These are phyloP conservation scores for Diorhabda carinulata DNA, from an alignment of 1,140 invertebrate species.

Conservation along the genomic window DNA sequence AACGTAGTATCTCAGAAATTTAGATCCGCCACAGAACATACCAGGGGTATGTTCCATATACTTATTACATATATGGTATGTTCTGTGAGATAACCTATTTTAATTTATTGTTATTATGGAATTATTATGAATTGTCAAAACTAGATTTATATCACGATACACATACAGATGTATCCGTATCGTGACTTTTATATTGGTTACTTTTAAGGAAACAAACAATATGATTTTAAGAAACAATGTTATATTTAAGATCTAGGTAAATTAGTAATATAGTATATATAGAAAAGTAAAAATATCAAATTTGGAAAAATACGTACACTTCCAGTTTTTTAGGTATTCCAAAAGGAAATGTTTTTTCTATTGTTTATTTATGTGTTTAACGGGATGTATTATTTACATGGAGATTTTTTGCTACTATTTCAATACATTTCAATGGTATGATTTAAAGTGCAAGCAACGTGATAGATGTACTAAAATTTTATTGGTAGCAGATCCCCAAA, in stretches of 20 bases:
- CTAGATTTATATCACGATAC: no score
- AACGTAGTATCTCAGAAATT: no score
- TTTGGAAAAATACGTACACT: background rate
- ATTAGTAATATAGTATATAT: background rate
- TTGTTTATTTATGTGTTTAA: background rate
- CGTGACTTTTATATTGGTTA: no score
- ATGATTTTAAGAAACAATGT: background rate
- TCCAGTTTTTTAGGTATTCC: conserved; percentile 4
- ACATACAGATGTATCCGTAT: no score
- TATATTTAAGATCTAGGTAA: background rate
- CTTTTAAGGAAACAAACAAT: background rate
- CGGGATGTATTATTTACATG: conserved; percentile 7
- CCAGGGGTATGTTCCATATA: no score
- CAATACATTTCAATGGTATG: conserved; percentile 49
- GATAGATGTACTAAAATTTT: conserved; percentile 66
- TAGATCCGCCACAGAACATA: no score
- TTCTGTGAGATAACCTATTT: no score
- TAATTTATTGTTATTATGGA: no score
- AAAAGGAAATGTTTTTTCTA: conserved; percentile 2
- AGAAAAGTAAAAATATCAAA: background rate
- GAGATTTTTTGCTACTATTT: conserved; percentile 24
- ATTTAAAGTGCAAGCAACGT: conserved; percentile 50
- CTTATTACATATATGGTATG: no score
- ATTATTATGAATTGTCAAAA: no score
- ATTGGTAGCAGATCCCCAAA: conserved; percentile 89